phyloP scores from a whole-genome alignment of 2,113 vertebrate genomes.

The Puma concolor region DNA sequence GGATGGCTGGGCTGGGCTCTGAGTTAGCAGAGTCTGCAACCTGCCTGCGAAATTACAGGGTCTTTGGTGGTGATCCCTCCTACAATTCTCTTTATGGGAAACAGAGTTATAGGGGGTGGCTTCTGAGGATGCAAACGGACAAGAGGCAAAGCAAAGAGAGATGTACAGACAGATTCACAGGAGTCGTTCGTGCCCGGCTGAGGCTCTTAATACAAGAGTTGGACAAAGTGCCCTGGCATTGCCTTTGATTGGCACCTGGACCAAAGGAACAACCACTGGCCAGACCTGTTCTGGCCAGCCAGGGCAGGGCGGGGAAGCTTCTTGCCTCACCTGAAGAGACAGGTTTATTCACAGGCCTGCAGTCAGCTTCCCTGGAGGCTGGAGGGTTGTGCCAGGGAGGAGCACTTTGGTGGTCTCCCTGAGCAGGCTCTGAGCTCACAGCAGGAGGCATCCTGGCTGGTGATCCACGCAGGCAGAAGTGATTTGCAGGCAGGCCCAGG shows the following conservation, averaged over 20 bases:
- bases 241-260: constrained; percentile 36
- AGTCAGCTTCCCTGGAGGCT: background rate
- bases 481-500: background rate
- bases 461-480: background rate
- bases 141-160: background rate
- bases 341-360: background rate
- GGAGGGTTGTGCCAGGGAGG: background rate
- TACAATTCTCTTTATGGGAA: background rate
- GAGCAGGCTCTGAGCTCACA: background rate
- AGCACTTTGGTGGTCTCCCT: background rate
- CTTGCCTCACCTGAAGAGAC: background rate
- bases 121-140: constrained; percentile 31
- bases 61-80: background rate
- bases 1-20: background rate
- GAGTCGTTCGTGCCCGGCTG: background rate
- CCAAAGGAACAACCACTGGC: background rate
- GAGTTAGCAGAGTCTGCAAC: background rate
- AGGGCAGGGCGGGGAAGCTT: background rate
- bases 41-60: constrained; percentile 28
- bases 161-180: background rate
- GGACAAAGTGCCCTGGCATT: background rate
- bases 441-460: background rate
- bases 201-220: background rate
- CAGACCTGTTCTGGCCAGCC: background rate
- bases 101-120: background rate